Evolutionary conservation across 1,140 invertebrate species (phyloP).

Genomic region (Sminthurides bifidus): DNA sequence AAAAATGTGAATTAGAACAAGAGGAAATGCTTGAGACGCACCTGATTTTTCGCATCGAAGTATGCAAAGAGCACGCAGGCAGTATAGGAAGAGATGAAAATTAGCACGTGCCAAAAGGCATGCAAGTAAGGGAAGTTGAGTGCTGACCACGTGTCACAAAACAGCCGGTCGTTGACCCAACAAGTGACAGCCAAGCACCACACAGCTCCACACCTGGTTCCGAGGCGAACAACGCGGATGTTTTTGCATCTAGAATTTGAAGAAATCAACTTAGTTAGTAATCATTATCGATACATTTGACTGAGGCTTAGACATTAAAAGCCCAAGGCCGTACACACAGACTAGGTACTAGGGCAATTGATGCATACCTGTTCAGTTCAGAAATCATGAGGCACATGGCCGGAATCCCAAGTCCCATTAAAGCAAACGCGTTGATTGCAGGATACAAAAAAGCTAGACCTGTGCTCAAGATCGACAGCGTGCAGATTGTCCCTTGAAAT

Average conservation of each 20-base stretch:
- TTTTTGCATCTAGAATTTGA: conserved; percentile 12
- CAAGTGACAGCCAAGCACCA: conserved; percentile 56
- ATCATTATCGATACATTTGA: neutral
- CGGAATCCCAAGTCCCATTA: conserved; percentile 60
- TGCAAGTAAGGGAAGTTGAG: conserved; percentile 67
- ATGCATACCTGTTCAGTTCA: conserved; percentile 50
- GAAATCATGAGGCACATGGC: conserved; percentile 51
- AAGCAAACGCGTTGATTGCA: conserved; percentile 60
- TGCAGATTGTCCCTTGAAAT: conserved; percentile 25
- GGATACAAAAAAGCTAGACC: conserved; percentile 57
- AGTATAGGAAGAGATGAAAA: conserved; percentile 52
- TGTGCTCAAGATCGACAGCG: conserved; percentile 48
- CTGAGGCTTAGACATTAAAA: neutral
- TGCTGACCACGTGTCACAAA: conserved; percentile 61
- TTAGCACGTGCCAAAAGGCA: conserved; percentile 66
- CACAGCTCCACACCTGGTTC: conserved; percentile 39
- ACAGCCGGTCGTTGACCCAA: conserved; percentile 63
- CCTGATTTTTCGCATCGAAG: conserved; percentile 57
- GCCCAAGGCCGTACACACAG: too few species aligned
- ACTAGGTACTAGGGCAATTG: too few species aligned
- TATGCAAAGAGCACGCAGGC: conserved; percentile 63
- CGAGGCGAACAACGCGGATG: conserved; percentile 12
- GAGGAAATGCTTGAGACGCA: conserved; percentile 23
- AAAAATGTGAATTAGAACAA: neutral
- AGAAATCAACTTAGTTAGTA: neutral